These are phyloP conservation scores for Carpatolechia fugitivella DNA, from an alignment of 2,888 invertebrate species.

Conservation along the genomic window DNA sequence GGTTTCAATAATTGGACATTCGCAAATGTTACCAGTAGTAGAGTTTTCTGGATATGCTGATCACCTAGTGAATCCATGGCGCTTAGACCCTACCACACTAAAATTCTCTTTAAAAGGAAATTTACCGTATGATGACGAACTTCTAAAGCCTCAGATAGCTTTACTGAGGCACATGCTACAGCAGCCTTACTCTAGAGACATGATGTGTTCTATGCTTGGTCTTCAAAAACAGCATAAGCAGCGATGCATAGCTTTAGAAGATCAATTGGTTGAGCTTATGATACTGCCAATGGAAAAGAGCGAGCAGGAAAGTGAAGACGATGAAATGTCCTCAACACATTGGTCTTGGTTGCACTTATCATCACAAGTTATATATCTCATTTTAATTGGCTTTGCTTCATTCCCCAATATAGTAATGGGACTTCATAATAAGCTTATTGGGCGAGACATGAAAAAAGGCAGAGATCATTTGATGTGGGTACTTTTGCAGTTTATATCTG, in stretches of 20 bases:
- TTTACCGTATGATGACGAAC: constrained; percentile 92
- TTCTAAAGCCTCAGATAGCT: constrained; percentile 92
- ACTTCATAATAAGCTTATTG: constrained; percentile 89
- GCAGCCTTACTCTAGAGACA: constrained; percentile 97
- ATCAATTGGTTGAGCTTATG: constrained; percentile 94
- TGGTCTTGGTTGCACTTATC: constrained; percentile 96
- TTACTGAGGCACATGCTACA: constrained; percentile 93
- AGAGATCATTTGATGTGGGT: constrained; percentile 99
- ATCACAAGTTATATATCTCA: constrained; percentile 96
- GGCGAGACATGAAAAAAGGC: constrained; percentile 91
- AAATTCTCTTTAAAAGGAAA: constrained; percentile 82
- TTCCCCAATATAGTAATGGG: constrained; percentile 96
- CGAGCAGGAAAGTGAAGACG: constrained; percentile 82
- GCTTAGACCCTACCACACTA: constrained; percentile 90
- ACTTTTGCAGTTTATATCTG: constrained; percentile 96
- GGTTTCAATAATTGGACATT: constrained; percentile 94
- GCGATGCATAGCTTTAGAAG: constrained; percentile 93
- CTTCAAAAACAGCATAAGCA: constrained; percentile 95
- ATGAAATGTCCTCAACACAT: constrained; percentile 83
- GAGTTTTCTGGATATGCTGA: constrained; percentile 95
- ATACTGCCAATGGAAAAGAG: constrained; percentile 95
- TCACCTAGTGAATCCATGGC: constrained; percentile 95
- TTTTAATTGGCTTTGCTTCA: constrained; percentile 95
- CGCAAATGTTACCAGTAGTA: constrained; percentile 95
- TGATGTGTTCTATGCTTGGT: constrained; percentile 97